A percentile compares a stretch with the other conserved stretches of the same genome.
phyloP scores from a whole-genome alignment of 2,113 vertebrate genomes.

The Vidua chalybeata region DNA sequence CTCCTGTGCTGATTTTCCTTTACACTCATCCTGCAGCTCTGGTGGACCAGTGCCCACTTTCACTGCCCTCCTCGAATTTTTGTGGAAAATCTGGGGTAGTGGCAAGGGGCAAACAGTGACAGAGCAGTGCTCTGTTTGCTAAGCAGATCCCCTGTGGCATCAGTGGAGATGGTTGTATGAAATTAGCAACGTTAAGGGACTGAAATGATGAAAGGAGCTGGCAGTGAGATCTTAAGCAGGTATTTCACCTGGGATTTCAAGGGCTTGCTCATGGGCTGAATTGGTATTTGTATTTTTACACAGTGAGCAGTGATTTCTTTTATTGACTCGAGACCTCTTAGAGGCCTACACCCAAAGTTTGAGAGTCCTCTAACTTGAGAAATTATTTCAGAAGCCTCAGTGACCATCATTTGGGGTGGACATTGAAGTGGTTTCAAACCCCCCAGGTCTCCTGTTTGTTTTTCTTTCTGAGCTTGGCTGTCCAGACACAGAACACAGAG shows the following conservation, averaged over 20 bases:
- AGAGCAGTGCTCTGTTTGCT: neutral
- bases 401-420: neutral
- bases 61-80: neutral
- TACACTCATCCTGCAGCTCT: neutral
- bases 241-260: neutral
- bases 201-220: neutral
- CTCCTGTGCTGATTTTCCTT: neutral
- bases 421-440: neutral
- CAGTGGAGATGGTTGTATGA: neutral
- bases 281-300: neutral
- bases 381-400: neutral
- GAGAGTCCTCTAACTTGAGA: neutral
- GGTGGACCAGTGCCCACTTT: neutral
- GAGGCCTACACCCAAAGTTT: neutral
- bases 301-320: neutral
- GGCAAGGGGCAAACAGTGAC: neutral
- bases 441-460: neutral
- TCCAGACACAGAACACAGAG: neutral
- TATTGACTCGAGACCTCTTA: accelerated
- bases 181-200: neutral
- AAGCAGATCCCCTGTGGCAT: neutral
- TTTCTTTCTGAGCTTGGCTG: neutral
- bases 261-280: neutral
- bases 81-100: neutral
- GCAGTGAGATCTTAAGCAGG: neutral